Percentiles rank a stretch among this genome's conserved stretches.
Evolutionary conservation across 2,888 invertebrate genomes (phyloP).

Genomic region (Acanthoscelides obtectus): DNA sequence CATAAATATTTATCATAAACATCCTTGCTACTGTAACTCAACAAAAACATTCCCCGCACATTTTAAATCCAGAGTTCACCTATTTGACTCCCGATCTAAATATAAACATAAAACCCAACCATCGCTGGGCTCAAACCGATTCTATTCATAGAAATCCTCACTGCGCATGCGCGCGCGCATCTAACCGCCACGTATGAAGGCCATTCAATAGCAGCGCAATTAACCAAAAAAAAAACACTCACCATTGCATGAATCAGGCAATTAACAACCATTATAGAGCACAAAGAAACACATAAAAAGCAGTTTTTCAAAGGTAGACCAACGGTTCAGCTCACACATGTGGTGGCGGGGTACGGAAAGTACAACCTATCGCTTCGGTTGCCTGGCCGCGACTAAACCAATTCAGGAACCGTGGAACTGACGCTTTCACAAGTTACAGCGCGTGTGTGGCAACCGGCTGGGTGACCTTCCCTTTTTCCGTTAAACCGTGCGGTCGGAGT

Average conservation of each 20-base stretch:
- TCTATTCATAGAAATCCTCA: not conserved
- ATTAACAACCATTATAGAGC: not conserved
- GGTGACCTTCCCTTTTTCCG: not conserved
- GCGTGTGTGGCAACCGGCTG: not conserved
- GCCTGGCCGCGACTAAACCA: not conserved
- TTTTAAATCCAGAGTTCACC: too few species aligned
- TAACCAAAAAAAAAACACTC: not conserved
- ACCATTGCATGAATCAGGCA: not conserved
- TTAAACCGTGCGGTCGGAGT: not conserved
- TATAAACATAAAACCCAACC: too few species aligned
- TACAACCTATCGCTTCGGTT: not conserved
- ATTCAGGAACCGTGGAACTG: too few species aligned
- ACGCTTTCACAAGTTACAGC: not conserved
- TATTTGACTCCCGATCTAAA: too few species aligned
- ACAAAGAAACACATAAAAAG: not conserved
- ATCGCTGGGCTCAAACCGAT: not conserved
- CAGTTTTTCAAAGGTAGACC: not conserved
- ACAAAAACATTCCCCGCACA: too few species aligned
- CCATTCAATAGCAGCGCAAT: not conserved
- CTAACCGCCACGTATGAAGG: not conserved
- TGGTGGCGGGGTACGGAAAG: too few species aligned
- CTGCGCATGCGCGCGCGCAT: not conserved
- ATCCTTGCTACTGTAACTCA: too few species aligned
- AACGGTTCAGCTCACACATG: not conserved
- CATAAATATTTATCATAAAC: too few species aligned